Conservation (phyloP, 1,140 invertebrate species). For the Aphelinus certus region DNA sequence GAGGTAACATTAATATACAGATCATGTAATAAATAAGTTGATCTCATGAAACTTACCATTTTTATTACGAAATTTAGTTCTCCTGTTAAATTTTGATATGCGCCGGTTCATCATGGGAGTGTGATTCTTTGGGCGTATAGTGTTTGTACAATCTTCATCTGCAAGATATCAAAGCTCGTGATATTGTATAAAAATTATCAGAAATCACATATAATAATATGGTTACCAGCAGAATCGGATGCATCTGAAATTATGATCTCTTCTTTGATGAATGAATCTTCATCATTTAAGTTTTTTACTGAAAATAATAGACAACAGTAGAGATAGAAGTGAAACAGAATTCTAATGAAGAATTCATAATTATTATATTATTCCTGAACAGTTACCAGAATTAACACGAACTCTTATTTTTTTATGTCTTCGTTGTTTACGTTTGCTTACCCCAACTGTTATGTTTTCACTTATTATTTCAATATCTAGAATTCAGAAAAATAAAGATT, state of each 20-base stretch:
- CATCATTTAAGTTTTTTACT: not conserved
- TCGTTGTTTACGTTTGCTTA: no score
- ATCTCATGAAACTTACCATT: not conserved
- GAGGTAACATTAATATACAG: no score
- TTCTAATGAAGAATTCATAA: no score
- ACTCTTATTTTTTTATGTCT: no score
- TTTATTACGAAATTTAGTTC: not conserved
- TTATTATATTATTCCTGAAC: no score
- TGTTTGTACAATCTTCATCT: not conserved
- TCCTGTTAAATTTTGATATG: not conserved
- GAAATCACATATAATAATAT: not conserved
- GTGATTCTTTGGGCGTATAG: not conserved
- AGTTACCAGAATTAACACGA: no score
- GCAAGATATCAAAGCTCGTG: not conserved
- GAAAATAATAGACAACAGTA: no score
- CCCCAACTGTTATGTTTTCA: no score
- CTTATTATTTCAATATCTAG: no score
- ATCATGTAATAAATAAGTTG: not conserved
- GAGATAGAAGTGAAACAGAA: no score
- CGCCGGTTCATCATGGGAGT: not conserved
- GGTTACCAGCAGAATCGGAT: not conserved
- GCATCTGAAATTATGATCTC: constrained; percentile 35
- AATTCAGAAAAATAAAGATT: no score
- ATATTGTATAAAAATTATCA: not conserved
- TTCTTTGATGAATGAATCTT: constrained; percentile 27